A percentile compares a stretch with the other conserved stretches of the same genome.
Evolutionary conservation across 37 sponge, comb jelly and placozoan species (phyloP).

Genomic region (Bolinopsis microptera): DNA sequence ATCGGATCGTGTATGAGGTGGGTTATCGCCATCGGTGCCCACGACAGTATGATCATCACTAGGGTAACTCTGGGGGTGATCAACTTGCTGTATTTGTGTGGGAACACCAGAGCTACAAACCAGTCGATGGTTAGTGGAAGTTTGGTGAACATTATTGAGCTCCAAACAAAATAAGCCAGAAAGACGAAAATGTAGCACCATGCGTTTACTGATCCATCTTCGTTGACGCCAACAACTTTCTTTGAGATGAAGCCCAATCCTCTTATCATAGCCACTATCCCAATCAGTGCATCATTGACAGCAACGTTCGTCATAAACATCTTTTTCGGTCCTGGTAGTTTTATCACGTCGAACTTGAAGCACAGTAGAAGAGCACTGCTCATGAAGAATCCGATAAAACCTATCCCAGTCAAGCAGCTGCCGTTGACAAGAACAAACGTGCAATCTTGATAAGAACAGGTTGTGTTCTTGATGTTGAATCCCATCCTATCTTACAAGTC

Average conservation of each 20-base stretch:
- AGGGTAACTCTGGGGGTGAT: too few species aligned
- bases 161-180: background rate
- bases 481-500: too few species aligned
- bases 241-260: slow-evolving; percentile 27
- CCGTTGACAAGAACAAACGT: too few species aligned
- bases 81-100: too few species aligned
- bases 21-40: too few species aligned
- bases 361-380: background rate
- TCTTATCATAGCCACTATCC: background rate
- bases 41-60: too few species aligned
- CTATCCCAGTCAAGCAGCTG: background rate
- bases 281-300: background rate
- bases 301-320: slow-evolving; percentile 9
- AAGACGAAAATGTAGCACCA: background rate
- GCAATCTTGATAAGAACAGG: too few species aligned
- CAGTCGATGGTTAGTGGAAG: too few species aligned
- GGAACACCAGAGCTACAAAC: too few species aligned
- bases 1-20: background rate
- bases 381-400: background rate
- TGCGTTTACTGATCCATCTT: background rate
- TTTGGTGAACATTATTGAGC: too few species aligned
- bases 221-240: background rate
- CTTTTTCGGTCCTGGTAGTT: background rate
- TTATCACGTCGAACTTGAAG: background rate
- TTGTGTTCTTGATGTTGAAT: too few species aligned